Base-by-base conservation (phyloP, 2,113 vertebrate genomes). In the Plestiodon gilberti region DNA sequence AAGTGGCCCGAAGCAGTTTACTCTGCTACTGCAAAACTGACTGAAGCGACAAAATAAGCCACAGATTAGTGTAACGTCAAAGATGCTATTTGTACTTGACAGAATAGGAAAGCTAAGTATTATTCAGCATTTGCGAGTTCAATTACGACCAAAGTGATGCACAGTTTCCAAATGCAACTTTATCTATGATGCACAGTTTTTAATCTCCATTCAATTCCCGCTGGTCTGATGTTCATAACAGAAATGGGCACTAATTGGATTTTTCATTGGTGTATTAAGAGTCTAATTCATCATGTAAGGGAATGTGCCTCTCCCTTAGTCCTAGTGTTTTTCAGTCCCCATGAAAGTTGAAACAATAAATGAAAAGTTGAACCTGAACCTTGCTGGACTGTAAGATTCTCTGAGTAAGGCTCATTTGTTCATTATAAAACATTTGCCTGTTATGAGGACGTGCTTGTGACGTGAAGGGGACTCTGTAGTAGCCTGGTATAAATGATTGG, bases 61-160 rank as follows among this genome's bases (percentile, higher is more conserved):
- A 81, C 38, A 86, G 38, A 73, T 86, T 30, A 80, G 22, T 73
- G 30, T 73, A 62, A 74, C 30, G 64, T 74, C 25, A 33, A 81
- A 65, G 10, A 64, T 33, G 59, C 6, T 33, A n/a, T 25, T 38
- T 30, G 64, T 18, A 70, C 15, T 78, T 78, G 62, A 85, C 69
- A 64, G 43, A 28, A 5, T 59, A 64, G 57, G n/a, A 59, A 43
- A 75, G 71, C 38, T 43, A 80, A 28, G n/a, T 15, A 65, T 22
- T 83, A 30, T 74, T 30, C 71, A 55, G 40, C 9, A 75, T 48
- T 64, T 81, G 78, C 8, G n/a, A 74, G 40, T 30, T 86, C 78
- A 25, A 1, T 48, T 79, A 64, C 3, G n/a, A 52, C 69, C 78
- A 75, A 86, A 64, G 38, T 73, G 59, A 86, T 28, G 61, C 17